These are phyloP conservation scores for Drosophila sucinea DNA, from an alignment of 1,140 invertebrate species.

Conservation along the genomic window DNA sequence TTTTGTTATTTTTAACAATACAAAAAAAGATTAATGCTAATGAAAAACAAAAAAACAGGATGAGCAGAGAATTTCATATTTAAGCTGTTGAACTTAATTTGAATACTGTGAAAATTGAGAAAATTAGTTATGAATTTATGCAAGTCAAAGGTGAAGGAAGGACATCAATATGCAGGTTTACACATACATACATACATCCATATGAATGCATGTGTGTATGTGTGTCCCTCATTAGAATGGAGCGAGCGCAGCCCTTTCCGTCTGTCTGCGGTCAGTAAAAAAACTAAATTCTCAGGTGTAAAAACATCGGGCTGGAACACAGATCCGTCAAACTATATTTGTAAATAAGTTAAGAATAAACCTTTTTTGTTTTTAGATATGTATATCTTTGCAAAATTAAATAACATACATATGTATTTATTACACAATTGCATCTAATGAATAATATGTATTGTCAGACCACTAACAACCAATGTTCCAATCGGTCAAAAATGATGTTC, in stretches of 20 bases:
- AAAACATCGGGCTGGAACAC: slow-evolving; percentile 20
- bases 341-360: slow-evolving; percentile 21
- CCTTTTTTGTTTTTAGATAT: slow-evolving; percentile 21
- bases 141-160: slow-evolving; percentile 4
- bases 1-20: slow-evolving; percentile 8
- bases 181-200: not conserved
- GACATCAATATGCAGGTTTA: not conserved
- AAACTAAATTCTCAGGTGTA: slow-evolving; percentile 23
- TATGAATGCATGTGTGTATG: not conserved
- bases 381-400: slow-evolving; percentile 23
- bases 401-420: slow-evolving; percentile 21
- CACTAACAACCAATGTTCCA: slow-evolving; percentile 23
- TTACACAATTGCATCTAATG: slow-evolving; percentile 21
- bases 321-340: slow-evolving; percentile 25
- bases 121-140: slow-evolving; percentile 13
- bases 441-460: slow-evolving; percentile 21
- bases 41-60: not conserved
- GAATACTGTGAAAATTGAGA: slow-evolving; percentile 9
- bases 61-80: slow-evolving; percentile 4
- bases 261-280: slow-evolving; percentile 15
- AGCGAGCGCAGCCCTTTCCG: slow-evolving; percentile 1
- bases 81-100: slow-evolving; percentile 9
- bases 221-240: not conserved
- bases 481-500: slow-evolving; percentile 24
- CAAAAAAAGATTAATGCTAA: slow-evolving; percentile 4